Evolutionary conservation across 2,888 invertebrate species (phyloP), one percentile per base, ranked within the genome.

Genomic region (Phytoseiulus persimilis): DNA sequence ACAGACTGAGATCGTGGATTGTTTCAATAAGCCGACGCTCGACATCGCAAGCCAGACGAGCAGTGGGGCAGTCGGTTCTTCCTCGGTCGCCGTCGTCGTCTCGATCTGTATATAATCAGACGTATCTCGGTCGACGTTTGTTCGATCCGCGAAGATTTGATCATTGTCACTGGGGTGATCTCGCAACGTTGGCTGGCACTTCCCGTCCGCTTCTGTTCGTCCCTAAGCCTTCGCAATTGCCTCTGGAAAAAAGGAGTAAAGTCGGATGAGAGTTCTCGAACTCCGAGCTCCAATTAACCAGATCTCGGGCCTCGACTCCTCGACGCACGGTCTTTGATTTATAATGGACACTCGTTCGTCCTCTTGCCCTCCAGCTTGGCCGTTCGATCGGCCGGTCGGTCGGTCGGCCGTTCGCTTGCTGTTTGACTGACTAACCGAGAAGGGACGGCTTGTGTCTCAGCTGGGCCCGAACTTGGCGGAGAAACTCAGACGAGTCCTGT

Each of bases 221-320:
- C 65, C 65, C 18, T 65, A 65, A 65, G 65, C 65, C 65, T 18
- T 65, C 65, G 65, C 5, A 65, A 65, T 65, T 65, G 65, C 65
- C 65, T 65, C 65, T 28, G 65, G 65, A 65, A 28, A 65, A 65
- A 65, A 65, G 28, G 28, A 65, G 23, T 65, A 28, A 65, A 65
- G 65, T 65, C 28, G 65, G 65, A 65, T 28, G 65, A 65, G 65
- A 65, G 18, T 23, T 65, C 65, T 65, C 65, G 65, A 65, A 65
- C 65, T 65, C 65, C 65, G 65, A 65, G 65, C 65, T 65, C 65
- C 65, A 65, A 65, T 65, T 65, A 65, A 65, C 65, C 65, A 65
- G 65, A 65, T 65, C 65, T 65, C 65, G 65, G 28, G 65, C 65
- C 65, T 18, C 18, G 65, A 65, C 65, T 65, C 28, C 65, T 65